phyloP scores from a whole-genome alignment of 2,113 vertebrate genomes.

The Hirundichthys speculiger region DNA sequence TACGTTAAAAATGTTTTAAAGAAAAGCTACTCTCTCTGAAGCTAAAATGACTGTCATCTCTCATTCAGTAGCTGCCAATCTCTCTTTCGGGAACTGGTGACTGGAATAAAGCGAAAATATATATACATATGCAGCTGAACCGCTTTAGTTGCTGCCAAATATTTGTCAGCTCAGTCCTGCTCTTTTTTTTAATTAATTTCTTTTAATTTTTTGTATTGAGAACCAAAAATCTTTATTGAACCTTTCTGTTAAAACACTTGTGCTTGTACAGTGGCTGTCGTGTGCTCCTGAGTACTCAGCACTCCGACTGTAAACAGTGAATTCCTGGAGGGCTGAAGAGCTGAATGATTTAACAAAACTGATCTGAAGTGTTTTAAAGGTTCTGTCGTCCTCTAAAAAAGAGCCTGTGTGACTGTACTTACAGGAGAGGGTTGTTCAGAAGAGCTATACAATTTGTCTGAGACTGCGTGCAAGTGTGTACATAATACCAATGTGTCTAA shows the following conservation, averaged over 20 bases:
- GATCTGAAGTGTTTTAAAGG: slow-evolving; percentile 61
- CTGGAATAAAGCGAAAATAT: no score
- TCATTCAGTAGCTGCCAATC: no score
- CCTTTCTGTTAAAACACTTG: slow-evolving; percentile 4
- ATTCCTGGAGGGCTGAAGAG: slow-evolving; percentile 39
- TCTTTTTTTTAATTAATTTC: not conserved
- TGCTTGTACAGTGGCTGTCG: slow-evolving; percentile 7
- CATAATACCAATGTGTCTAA: not conserved
- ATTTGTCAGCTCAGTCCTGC: slow-evolving; percentile 2
- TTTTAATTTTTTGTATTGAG: slow-evolving; percentile 9
- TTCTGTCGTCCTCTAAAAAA: slow-evolving; percentile 45
- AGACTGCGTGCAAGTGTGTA: slow-evolving; percentile 10
- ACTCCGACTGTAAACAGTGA: slow-evolving; percentile 6
- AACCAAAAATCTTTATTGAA: slow-evolving; percentile 1
- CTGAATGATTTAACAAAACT: slow-evolving; percentile 60
- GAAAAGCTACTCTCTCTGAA: no score
- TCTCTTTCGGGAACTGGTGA: no score
- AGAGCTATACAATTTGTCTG: slow-evolving; percentile 40
- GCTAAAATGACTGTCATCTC: no score
- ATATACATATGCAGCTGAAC: not conserved
- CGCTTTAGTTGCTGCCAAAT: not conserved
- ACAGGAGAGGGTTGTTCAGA: slow-evolving; percentile 33
- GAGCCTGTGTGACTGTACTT: slow-evolving; percentile 34
- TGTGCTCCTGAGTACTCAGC: slow-evolving; percentile 3
- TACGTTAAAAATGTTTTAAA: no score